Percentiles rank a stretch among this genome's conserved stretches.
Evolutionary conservation across 2,797 vertebrate species (phyloP).

Genomic region (Thaleichthys pacificus): DNA sequence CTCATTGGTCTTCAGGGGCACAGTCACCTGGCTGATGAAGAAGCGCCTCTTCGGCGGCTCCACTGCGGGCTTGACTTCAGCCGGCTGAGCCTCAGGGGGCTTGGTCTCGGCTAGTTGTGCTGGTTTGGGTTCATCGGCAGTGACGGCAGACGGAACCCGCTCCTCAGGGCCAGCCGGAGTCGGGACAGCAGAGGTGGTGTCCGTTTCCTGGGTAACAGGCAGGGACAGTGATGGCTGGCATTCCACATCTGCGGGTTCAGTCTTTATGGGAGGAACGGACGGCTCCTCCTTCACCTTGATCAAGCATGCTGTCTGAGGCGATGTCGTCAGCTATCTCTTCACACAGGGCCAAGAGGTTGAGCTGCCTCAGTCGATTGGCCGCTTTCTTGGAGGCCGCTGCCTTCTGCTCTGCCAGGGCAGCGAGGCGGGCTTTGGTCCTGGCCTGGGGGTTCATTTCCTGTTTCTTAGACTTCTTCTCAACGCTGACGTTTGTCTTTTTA

Average conservation of each 20-base stretch:
- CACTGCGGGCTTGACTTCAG: conserved; percentile 33
- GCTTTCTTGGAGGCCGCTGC: conserved; percentile 73
- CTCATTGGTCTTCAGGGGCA: conserved; percentile 86
- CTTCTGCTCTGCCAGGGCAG: conserved; percentile 77
- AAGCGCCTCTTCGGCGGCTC: conserved; percentile 85
- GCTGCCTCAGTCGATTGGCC: conserved; percentile 79
- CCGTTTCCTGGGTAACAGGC: conserved; percentile 60
- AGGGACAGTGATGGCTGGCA: conserved; percentile 13
- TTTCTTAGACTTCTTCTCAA: conserved; percentile 69
- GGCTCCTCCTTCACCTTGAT: conserved; percentile 76
- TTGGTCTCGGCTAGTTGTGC: conserved; percentile 32
- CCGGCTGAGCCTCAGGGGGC: conserved; percentile 19
- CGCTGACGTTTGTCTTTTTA: conserved; percentile 43
- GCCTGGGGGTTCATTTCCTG: conserved; percentile 82
- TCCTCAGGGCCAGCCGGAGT: conserved; percentile 53
- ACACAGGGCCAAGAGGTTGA: conserved; percentile 94
- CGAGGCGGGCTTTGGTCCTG: conserved; percentile 79
- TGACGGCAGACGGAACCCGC: conserved; percentile 41
- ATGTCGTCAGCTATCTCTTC: conserved; percentile 98
- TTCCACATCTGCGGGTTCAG: conserved; percentile 57
- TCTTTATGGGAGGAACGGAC: conserved; percentile 40
- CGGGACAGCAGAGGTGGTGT: conserved; percentile 32
- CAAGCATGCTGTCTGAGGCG: conserved; percentile 91
- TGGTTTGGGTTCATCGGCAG: conserved; percentile 39
- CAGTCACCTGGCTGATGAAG: conserved; percentile 89